Percentiles rank a stretch among this genome's conserved stretches.
These are phyloP conservation scores for Diarsia brunnea DNA, from an alignment of 2,888 invertebrate genomes.

Conservation along the genomic window DNA sequence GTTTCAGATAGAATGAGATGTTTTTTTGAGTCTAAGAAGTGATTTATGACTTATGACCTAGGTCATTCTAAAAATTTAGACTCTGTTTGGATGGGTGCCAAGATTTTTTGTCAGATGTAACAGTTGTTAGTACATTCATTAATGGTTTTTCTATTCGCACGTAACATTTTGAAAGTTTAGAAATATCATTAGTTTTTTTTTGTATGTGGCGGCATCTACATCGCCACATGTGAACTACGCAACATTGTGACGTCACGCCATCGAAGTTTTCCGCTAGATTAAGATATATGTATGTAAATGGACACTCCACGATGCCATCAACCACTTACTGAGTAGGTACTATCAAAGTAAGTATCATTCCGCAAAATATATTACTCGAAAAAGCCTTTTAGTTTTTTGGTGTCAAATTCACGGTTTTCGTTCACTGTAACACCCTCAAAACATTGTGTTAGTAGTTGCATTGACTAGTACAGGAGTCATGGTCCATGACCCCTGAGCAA, in stretches of 20 bases:
- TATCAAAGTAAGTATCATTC: too few species aligned
- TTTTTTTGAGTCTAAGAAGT: slow-evolving; percentile 30
- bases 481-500: too few species aligned
- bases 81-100: slow-evolving; percentile 10
- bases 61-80: slow-evolving; percentile 14
- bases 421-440: background rate
- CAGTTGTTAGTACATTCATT: slow-evolving; percentile 33
- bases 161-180: background rate
- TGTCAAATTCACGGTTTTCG: background rate
- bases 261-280: background rate
- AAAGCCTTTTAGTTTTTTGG: background rate
- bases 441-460: too few species aligned
- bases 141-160: background rate
- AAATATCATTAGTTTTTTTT: background rate
- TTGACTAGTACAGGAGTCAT: too few species aligned
- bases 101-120: slow-evolving; percentile 8
- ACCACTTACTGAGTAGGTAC: background rate
- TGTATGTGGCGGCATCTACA: slow-evolving; percentile 2
- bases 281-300: background rate
- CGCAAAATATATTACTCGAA: background rate
- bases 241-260: background rate
- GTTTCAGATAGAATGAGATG: background rate
- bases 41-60: slow-evolving; percentile 26
- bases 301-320: background rate
- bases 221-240: background rate